Evolutionary conservation across 2,113 vertebrate genomes (phyloP), one percentile per base, ranked within the genome.

Genomic region (Ophiodon elongatus): DNA sequence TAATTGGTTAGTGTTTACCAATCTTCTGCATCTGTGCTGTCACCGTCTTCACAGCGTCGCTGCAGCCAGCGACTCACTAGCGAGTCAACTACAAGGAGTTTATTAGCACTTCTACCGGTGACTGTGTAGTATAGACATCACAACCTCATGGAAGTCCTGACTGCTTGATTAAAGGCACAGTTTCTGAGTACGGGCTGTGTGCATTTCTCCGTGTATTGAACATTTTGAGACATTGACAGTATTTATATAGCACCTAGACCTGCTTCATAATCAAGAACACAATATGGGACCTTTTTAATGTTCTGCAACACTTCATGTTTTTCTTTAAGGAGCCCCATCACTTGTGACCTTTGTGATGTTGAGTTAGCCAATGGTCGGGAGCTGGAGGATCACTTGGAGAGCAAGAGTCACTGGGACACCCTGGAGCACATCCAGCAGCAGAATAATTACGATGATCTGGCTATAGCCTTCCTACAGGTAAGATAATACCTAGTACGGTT

Each of bases 381-480:
- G 74, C 82, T 94, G 80, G 84, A 91, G 67, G 85, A 91, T 71
- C 93, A 94, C 67, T 37, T 93, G 66, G 91, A 94, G 37, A 79
- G 85, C 52, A 93, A 73, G 70, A 80, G 27, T 45, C 94, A 94
- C 86, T 94, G 94, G 94, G 87, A 83, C 60, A 93, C 89, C 0
- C 57, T 94, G 73, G 92, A 93, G 74, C 75, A 91, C 85, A 93
- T 94, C 37, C 94, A 94, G 69, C 69, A 85, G 73, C 73, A 90
- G 17, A 92, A 91, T 41, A 80, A 82, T n/a, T 94, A 92, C 1
- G 86, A 92, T 23, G 94, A 94, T 54, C 0, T 93, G 76, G 31
- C 60, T 2, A 85, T 94, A 70, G 92, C 94, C 1, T 94, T 94
- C 47, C 63, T 94, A 15, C 94, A 94, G 91, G 94, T 94, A 57